A percentile compares a stretch with the other conserved stretches of the same genome.
Evolutionary conservation across 2,888 invertebrate genomes (phyloP).

Genomic region (Ditula angustiorana): DNA sequence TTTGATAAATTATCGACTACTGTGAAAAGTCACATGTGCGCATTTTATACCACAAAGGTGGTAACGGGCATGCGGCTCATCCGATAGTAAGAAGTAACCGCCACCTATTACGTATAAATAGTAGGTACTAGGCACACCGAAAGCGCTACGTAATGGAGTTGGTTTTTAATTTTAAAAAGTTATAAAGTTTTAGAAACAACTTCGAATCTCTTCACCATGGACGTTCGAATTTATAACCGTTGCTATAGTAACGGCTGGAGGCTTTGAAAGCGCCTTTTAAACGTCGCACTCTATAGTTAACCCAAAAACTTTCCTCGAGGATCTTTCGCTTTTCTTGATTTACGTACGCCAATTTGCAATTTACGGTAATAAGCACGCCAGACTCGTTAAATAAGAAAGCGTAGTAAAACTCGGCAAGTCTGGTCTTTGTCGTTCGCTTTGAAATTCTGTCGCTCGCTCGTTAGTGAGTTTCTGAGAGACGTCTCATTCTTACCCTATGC

Average conservation of each 20-base stretch:
- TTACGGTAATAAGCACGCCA: slow-evolving; percentile 33
- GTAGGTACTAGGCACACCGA: no score
- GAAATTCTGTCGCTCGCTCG: slow-evolving; percentile 40
- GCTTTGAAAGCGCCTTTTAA: background rate
- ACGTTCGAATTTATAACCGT: background rate
- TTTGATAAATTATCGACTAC: no score
- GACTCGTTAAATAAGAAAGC: slow-evolving; percentile 37
- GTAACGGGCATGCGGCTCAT: no score
- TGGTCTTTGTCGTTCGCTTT: slow-evolving; percentile 37
- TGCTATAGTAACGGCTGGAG: background rate
- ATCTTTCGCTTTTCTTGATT: slow-evolving; percentile 26
- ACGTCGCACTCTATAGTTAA: background rate
- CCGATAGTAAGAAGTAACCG: no score
- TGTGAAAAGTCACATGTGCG: no score
- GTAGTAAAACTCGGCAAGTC: slow-evolving; percentile 34
- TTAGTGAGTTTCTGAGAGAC: slow-evolving; percentile 36
- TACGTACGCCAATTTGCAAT: slow-evolving; percentile 35
- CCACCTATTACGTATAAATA: no score
- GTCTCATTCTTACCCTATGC: slow-evolving; percentile 33
- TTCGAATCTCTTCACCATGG: background rate
- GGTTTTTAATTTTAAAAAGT: no score
- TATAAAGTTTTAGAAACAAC: no score
- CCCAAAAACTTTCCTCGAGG: background rate
- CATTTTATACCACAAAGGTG: no score
- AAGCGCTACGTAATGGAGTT: no score